These are phyloP conservation scores for Murina feae DNA, from an alignment of 2,113 vertebrate genomes.

Conservation along the genomic window DNA sequence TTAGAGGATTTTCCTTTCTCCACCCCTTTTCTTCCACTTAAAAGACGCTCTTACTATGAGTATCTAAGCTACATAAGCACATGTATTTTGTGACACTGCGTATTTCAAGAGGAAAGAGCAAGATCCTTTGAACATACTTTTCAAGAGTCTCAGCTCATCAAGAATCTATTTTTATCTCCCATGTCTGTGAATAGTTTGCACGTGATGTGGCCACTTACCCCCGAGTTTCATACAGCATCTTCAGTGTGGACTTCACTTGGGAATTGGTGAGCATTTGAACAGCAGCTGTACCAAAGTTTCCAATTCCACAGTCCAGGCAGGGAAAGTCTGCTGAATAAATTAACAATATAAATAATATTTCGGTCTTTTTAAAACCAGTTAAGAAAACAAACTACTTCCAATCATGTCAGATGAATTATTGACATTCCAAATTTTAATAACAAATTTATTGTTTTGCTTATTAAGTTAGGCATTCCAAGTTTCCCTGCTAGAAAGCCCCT, in stretches of 20 bases:
- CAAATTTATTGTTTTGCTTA: not conserved
- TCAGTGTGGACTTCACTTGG: not conserved
- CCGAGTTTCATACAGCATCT: not conserved
- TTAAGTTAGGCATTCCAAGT: not conserved
- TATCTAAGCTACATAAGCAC: not conserved
- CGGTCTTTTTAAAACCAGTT: not conserved
- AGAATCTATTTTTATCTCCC: constrained; percentile 7
- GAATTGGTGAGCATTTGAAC: not conserved
- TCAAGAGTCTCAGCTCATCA: not conserved
- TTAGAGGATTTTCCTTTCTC: not conserved
- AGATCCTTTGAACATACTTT: not conserved
- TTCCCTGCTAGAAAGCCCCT: not conserved
- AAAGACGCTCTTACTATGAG: not conserved
- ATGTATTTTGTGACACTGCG: not conserved
- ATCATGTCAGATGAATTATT: not conserved
- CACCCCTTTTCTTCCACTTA: not conserved
- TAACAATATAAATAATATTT: constrained; percentile 22
- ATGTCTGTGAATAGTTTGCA: not conserved
- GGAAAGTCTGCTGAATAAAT: not conserved
- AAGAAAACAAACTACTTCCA: not conserved
- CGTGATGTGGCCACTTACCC: not conserved
- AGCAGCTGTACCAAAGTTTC: not conserved
- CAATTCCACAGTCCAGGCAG: not conserved
- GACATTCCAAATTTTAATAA: not conserved
- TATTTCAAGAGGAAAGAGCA: not conserved